Evolutionary conservation across 2,888 invertebrate species (phyloP).

Genomic region (Alitta virens): DNA sequence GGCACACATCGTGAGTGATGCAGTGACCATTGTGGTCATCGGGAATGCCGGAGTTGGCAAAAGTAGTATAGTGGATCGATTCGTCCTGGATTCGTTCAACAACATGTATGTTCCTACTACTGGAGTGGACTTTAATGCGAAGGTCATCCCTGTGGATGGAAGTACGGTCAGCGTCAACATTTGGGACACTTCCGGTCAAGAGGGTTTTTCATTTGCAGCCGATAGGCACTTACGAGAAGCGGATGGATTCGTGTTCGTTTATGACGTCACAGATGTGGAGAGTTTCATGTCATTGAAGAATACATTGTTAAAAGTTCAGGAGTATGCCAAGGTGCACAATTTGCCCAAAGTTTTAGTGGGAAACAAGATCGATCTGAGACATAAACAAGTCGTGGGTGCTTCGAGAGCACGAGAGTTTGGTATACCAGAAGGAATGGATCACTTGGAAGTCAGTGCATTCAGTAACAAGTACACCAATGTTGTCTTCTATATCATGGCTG

Average conservation of each 20-base stretch:
- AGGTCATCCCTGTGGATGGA: constrained; percentile 17
- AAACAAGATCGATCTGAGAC: constrained; percentile 24
- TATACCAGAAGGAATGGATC: constrained; percentile 26
- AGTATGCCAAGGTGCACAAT: background rate
- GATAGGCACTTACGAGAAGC: constrained; percentile 16
- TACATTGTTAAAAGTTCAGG: background rate
- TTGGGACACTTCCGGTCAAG: constrained; percentile 25
- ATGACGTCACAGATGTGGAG: constrained; percentile 22
- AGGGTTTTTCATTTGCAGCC: constrained; percentile 21
- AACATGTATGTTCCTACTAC: constrained; percentile 18
- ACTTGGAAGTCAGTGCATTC: constrained; percentile 21
- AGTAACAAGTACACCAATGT: constrained; percentile 17
- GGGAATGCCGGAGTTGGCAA: constrained; percentile 19
- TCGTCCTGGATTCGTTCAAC: background rate
- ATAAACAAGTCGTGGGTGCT: constrained; percentile 20
- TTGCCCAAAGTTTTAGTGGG: constrained; percentile 25
- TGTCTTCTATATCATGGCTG: constrained; percentile 21
- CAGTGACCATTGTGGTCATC: constrained; percentile 33
- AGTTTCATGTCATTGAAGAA: constrained; percentile 7
- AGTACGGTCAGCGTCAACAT: constrained; percentile 15
- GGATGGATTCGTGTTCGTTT: constrained; percentile 24
- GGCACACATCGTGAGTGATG: background rate
- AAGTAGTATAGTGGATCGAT: constrained; percentile 2
- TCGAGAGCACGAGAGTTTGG: constrained; percentile 24
- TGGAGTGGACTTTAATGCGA: constrained; percentile 24